Conservation (phyloP, 2,797 vertebrate genomes). For the Neosilurus mollespiculum region DNA sequence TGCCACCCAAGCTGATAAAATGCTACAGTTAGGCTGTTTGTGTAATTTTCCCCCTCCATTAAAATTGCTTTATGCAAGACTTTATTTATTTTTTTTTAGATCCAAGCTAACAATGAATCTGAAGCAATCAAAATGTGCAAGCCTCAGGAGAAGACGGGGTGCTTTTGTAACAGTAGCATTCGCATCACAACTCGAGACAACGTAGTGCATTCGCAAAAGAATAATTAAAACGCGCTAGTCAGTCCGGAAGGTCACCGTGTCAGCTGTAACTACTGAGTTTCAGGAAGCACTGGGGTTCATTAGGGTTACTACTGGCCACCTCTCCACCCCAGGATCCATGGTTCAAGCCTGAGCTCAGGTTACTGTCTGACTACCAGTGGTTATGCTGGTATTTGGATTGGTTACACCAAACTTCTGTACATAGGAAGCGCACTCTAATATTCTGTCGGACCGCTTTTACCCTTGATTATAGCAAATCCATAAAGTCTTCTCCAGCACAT, state of each 20-base stretch:
- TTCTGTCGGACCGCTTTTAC: too few species aligned
- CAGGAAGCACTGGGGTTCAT: background rate
- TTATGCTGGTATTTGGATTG: background rate
- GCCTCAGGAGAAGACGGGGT: background rate
- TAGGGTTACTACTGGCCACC: background rate
- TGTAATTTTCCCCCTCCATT: background rate
- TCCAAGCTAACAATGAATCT: background rate
- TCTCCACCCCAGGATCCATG: background rate
- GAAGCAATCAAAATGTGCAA: constrained; percentile 7
- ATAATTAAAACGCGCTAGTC: constrained; percentile 7
- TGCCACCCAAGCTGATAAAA: constrained; percentile 56
- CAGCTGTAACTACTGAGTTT: constrained; percentile 3
- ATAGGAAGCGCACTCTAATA: too few species aligned
- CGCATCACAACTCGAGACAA: background rate
- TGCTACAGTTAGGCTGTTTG: constrained; percentile 34
- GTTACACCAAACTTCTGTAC: background rate
- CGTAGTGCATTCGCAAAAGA: background rate
- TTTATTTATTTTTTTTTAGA: constrained; percentile 4
- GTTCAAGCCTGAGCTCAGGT: background rate
- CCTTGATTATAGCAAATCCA: too few species aligned
- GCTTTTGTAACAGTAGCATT: background rate
- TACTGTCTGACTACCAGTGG: background rate
- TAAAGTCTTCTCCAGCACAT: too few species aligned
- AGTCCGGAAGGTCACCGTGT: background rate
- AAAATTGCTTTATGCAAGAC: constrained; percentile 15